These are phyloP conservation scores for Stegana nigrithorax DNA, from an alignment of 2,888 invertebrate species.

Conservation along the genomic window DNA sequence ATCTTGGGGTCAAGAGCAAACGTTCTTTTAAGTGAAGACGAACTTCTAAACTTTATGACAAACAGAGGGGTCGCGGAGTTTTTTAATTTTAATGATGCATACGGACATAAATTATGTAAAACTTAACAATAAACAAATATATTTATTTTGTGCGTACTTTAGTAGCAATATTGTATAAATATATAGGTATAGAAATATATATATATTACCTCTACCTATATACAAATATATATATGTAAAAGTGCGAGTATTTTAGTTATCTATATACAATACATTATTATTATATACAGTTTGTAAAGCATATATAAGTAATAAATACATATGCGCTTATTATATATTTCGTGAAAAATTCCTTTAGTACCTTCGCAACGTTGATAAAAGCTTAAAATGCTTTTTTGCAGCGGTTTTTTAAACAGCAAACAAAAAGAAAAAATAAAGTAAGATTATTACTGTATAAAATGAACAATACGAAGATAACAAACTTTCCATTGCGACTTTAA, in stretches of 20 bases:
- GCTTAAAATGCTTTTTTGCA: slow-evolving; percentile 26
- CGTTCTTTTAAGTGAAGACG: too few species aligned
- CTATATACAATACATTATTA: slow-evolving; percentile 8
- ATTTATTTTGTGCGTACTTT: slow-evolving; percentile 38
- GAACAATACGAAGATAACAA: slow-evolving; percentile 38
- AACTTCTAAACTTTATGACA: too few species aligned
- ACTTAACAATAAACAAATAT: slow-evolving; percentile 1
- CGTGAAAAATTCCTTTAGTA: slow-evolving; percentile 43
- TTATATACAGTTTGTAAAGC: background rate
- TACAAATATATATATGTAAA: slow-evolving; percentile 30
- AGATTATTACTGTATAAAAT: slow-evolving; percentile 17
- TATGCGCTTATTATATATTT: background rate
- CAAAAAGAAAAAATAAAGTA: slow-evolving; percentile 29
- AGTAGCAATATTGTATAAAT: slow-evolving; percentile 33
- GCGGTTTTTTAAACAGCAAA: slow-evolving; percentile 40
- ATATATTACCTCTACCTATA: slow-evolving; percentile 28
- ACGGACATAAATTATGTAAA: too few species aligned
- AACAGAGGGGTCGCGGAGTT: too few species aligned
- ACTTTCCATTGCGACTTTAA: slow-evolving; percentile 31
- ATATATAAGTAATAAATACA: background rate
- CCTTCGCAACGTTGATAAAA: slow-evolving; percentile 38
- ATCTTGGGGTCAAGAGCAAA: too few species aligned
- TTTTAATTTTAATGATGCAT: too few species aligned
- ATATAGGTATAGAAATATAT: too few species aligned
- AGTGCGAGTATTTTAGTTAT: slow-evolving; percentile 34